Base-by-base conservation (phyloP, 2,113 vertebrate genomes). In the Shinisaurus crocodilurus region DNA sequence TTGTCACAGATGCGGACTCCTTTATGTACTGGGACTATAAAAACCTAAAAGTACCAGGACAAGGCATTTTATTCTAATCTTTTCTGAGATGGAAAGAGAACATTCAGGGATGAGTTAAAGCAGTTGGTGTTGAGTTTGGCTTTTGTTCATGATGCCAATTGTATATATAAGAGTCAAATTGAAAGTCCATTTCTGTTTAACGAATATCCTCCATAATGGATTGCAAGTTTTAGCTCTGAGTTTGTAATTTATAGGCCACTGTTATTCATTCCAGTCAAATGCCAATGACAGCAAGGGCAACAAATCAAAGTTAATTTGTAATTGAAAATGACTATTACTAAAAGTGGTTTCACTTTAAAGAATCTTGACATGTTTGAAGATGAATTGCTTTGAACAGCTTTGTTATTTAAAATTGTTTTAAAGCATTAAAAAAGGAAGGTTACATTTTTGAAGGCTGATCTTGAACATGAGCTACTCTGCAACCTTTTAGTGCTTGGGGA, bases 341-440 rank as follows among this genome's bases (percentile, higher is more conserved):
- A 92, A 96, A 94, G 13, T 60, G 88, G 80, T 92, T 95, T 43
- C 85, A 74, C 32, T 94, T 95, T 93, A 92, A 95, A 96, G 48
- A 86, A 92, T 6, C n/a, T 92, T 94, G 80, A 72, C 10, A 79
- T 84, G 8, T 93, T 95, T 88, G 81, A 95, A 93, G 72, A 94
- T 89, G 89, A 93, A 93, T 93, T 93, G 50, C 9, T 93, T 94
- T 82, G 72, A 92, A 20, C 0, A 87, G 45, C 89, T 94, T 95
- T 96, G 80, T 89, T 94, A 90, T 93, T 95, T 95, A 85, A 96
- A 96, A 90, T 93, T 94, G 86, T 91, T 95, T 95, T 94, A 92
- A 84, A 96, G 37, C 37, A 92, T 77, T 91, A 92, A 92, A 91
- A 95, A 72, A 6, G 63, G 27, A 90, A 1, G 20, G 0, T 81